These are phyloP conservation scores for Eristalis intricaria DNA, from an alignment of 2,888 invertebrate species.

Conservation along the genomic window DNA sequence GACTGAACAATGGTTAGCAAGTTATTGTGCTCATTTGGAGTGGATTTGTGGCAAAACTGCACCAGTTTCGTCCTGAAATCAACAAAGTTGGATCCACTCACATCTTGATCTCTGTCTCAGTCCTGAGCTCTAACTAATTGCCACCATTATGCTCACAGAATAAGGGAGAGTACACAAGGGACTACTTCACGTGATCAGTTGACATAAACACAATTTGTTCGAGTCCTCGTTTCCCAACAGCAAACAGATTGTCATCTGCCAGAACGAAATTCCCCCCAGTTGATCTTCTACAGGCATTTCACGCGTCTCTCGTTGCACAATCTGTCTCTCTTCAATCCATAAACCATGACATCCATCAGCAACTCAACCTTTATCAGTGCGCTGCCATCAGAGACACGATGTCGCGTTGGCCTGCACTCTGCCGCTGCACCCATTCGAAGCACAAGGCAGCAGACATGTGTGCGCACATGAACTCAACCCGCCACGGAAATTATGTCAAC, in stretches of 20 bases:
- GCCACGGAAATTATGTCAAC: slow-evolving; percentile 59
- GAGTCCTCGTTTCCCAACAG: background rate
- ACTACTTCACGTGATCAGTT: no score
- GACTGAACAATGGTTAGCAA: no score
- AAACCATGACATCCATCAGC: background rate
- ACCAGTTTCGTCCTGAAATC: no score
- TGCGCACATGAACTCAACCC: slow-evolving; percentile 41
- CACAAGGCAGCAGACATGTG: slow-evolving; percentile 31
- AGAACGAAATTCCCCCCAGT: background rate
- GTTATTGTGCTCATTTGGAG: no score
- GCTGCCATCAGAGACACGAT: slow-evolving; percentile 3
- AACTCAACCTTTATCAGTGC: background rate
- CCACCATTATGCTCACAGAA: no score
- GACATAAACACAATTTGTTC: background rate
- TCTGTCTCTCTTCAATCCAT: background rate
- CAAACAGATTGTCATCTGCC: background rate
- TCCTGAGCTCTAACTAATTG: no score
- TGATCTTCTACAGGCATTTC: background rate
- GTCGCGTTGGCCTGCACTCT: slow-evolving; percentile 23
- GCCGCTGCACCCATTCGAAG: slow-evolving; percentile 27
- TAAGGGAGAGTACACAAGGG: no score
- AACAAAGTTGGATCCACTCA: no score
- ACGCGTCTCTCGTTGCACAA: background rate
- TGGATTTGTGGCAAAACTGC: no score
- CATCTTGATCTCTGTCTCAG: no score